A percentile compares a stretch with the other conserved stretches of the same genome.
These are phyloP conservation scores for Pogonognathellus flavescens DNA, from an alignment of 1,140 invertebrate genomes.

Conservation along the genomic window DNA sequence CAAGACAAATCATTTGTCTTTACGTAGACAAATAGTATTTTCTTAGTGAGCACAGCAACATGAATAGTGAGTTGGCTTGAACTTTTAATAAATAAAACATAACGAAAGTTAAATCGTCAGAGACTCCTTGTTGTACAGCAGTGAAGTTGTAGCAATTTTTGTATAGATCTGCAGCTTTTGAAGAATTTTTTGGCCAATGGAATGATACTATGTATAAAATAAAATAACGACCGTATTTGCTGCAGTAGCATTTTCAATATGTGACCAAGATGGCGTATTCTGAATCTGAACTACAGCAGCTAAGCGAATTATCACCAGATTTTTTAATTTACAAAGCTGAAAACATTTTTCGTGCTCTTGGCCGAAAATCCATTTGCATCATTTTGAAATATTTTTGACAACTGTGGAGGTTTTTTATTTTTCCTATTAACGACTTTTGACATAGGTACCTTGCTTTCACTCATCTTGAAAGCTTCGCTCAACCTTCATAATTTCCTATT, in stretches of 20 bases:
- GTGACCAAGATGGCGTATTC: not conserved
- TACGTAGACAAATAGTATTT: not conserved
- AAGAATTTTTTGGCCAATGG: not conserved
- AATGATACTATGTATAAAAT: not conserved
- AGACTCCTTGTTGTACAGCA: not conserved
- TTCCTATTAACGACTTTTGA: not conserved
- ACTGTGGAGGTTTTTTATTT: slow-evolving; percentile 4
- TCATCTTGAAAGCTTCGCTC: not conserved
- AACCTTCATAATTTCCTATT: slow-evolving; percentile 6
- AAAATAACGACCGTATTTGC: not conserved
- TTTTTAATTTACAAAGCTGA: slow-evolving; percentile 5
- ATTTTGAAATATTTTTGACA: slow-evolving; percentile 14
- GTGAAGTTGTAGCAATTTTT: slow-evolving; percentile 23
- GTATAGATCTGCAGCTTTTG: slow-evolving; percentile 20
- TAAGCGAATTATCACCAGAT: not conserved
- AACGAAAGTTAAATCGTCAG: not conserved
- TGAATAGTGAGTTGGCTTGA: slow-evolving; percentile 12
- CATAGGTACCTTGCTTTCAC: not conserved
- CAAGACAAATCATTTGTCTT: not conserved
- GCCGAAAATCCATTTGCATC: not conserved
- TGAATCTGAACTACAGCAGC: not conserved
- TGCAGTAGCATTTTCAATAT: slow-evolving; percentile 8
- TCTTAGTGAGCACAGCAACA: slow-evolving; percentile 1
- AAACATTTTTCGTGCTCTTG: not conserved
- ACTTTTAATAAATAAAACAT: not conserved